Evolutionary conservation across 2,113 vertebrate genomes (phyloP).

Genomic region (Equus quagga): DNA sequence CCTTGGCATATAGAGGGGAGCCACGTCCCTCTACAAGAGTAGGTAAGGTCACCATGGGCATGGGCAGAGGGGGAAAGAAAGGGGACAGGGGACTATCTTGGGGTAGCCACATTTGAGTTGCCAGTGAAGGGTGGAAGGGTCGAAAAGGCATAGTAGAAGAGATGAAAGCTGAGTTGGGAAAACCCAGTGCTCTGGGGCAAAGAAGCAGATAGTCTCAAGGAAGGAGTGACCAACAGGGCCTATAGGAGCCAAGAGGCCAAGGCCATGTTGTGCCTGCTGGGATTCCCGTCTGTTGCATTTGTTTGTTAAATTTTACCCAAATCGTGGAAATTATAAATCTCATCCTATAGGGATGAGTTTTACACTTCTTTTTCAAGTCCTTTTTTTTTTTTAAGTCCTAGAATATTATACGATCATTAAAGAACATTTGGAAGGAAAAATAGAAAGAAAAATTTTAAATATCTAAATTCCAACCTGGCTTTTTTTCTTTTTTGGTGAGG

Average conservation of each 20-base stretch:
- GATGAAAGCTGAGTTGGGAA: neutral
- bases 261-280: neutral
- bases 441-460: constrained; percentile 41
- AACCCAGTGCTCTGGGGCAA: neutral
- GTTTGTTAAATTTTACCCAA: constrained; percentile 18
- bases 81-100: neutral
- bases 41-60: neutral
- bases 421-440: constrained; percentile 31
- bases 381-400: constrained; percentile 39
- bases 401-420: constrained; percentile 35
- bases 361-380: neutral
- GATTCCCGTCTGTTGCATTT: neutral
- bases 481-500: no score
- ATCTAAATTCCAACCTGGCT: constrained; percentile 37
- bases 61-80: neutral
- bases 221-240: neutral
- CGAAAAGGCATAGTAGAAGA: neutral
- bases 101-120: neutral
- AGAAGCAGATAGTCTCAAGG: neutral
- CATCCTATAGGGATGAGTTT: neutral
- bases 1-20: neutral
- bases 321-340: constrained; percentile 55
- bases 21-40: neutral
- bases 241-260: neutral
- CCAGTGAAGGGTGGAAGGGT: neutral